These are phyloP conservation scores for Clarias fuscus DNA, from an alignment of 2,797 vertebrate genomes.

Conservation along the genomic window DNA sequence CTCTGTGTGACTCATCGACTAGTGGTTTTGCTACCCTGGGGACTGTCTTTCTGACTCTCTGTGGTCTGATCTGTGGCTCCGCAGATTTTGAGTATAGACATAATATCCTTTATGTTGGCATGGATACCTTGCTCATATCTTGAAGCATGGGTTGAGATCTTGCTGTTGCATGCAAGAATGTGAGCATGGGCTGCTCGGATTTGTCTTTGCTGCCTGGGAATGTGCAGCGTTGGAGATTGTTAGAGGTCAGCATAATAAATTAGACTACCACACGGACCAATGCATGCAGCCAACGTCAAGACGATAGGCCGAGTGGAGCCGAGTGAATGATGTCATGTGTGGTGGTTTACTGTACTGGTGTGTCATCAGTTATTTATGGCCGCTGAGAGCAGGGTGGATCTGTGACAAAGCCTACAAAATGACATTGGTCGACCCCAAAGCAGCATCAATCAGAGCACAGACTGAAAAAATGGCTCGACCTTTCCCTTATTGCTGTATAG, in stretches of 20 bases:
- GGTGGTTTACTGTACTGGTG: neutral
- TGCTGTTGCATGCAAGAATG: conserved; percentile 8
- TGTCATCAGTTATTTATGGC: neutral
- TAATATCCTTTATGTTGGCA: neutral
- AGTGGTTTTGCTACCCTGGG: neutral
- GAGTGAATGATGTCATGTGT: conserved; percentile 8
- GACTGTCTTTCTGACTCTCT: neutral
- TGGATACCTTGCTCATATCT: neutral
- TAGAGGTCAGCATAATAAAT: conserved; percentile 34
- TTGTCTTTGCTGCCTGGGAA: neutral
- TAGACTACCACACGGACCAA: conserved; percentile 6
- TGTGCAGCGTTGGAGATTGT: neutral
- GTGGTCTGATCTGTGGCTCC: neutral
- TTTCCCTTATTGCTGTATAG: neutral
- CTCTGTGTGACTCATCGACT: neutral
- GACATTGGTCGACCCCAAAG: neutral
- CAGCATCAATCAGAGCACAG: neutral
- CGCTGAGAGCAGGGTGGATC: neutral
- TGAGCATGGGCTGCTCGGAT: neutral
- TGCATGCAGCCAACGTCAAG: neutral
- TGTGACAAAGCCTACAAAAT: neutral
- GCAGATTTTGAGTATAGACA: neutral
- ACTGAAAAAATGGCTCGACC: neutral
- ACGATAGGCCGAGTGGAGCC: neutral
- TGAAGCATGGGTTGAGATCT: neutral